phyloP scores from a whole-genome alignment of 2,888 invertebrate genomes.

The Oligia fasciuncula region DNA sequence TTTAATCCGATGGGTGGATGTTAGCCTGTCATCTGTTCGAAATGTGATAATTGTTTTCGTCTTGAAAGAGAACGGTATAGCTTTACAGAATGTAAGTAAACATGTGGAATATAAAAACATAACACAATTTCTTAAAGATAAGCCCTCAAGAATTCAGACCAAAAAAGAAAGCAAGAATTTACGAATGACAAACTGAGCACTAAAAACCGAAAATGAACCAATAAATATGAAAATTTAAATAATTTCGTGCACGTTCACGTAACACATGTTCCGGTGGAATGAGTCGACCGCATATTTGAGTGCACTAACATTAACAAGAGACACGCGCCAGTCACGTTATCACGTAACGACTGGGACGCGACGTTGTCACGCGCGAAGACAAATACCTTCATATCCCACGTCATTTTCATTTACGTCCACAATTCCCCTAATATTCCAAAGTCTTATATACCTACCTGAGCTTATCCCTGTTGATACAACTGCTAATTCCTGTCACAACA shows the following conservation, averaged over 20 bases:
- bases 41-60: slow-evolving; percentile 5
- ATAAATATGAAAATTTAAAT: slow-evolving; percentile 42
- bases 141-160: slow-evolving; percentile 16
- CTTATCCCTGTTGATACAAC: slow-evolving; percentile 34
- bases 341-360: slow-evolving; percentile 23
- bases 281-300: slow-evolving; percentile 54
- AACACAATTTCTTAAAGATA: neutral
- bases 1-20: slow-evolving; percentile 1
- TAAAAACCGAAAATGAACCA: slow-evolving; percentile 25
- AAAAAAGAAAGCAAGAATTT: slow-evolving; percentile 17
- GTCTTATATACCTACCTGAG: slow-evolving; percentile 21
- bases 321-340: slow-evolving; percentile 3
- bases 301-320: slow-evolving; percentile 51
- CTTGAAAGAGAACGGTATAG: neutral
- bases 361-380: slow-evolving; percentile 38
- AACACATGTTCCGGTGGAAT: slow-evolving; percentile 21
- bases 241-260: slow-evolving; percentile 21
- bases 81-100: neutral
- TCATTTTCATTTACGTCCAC: slow-evolving; percentile 42
- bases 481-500: slow-evolving; percentile 36
- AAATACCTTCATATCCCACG: slow-evolving; percentile 44
- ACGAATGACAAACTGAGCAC: slow-evolving; percentile 30
- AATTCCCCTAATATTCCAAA: slow-evolving; percentile 31
- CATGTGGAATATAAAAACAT: neutral
- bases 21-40: neutral